Evolutionary conservation across 2,888 invertebrate genomes (phyloP), one percentile per base, ranked within the genome.

Genomic region (Malacosoma neustria): DNA sequence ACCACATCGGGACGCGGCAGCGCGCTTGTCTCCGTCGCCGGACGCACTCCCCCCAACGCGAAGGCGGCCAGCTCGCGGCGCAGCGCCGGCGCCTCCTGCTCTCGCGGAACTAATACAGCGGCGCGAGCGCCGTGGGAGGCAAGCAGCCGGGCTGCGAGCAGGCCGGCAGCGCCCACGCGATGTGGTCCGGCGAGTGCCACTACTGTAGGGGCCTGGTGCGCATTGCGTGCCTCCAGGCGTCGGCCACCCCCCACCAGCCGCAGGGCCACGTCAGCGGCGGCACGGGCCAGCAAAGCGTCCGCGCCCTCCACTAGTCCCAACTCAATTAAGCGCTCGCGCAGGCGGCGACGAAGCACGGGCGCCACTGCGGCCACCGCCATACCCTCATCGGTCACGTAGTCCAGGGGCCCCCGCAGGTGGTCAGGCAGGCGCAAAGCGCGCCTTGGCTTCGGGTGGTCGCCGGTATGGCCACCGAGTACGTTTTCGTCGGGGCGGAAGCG

Each of bases 141-240:
- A 48, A 96, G 87, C 70, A 96, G 93, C 9, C 96, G 89, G 15
- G 92, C 93, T 35, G 92, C 91, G 55, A 90, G 91, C 11, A 94
- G 88, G 13, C 91, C 95, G 9, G 53, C 57, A 34, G 62, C 72
- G 46, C 71, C 70, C 2, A 87, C 87, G 60, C 87, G 85, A 71
- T 93, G 91, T 15, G 92, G 87, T 34, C 90, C 91, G 51, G 90
- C 91, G 41, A 96, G 85, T 43, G 93, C 90, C 38, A 92, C 92
- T 34, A 94, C 93, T 33, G 89, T 89, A 37, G 96, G 96, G 87
- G 91, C 89, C 79, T 97, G 97, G 80, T 97, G 97, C 44, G 91
- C 91, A 75, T 97, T 97, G 57, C 92, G 90, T 33, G 95, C 92
- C 64, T 93, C 94, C 39, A 96, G 85, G 37, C 96, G 87, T 56